Conservation (phyloP, 2,888 invertebrate species). For the Lucinisca nassula region DNA sequence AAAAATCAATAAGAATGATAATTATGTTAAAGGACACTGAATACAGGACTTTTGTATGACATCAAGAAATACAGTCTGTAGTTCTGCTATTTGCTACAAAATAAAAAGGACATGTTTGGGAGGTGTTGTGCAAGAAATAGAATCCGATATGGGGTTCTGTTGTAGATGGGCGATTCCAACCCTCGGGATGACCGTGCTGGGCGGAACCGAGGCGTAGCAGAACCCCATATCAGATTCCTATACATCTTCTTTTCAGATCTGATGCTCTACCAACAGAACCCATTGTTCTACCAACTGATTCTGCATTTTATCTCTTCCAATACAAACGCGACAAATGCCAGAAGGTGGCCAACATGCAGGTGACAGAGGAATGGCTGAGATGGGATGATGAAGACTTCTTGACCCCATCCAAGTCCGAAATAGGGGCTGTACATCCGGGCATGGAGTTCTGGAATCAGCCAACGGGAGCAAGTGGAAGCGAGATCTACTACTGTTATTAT, state of each 20-base stretch:
- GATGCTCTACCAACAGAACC: conserved; percentile 64
- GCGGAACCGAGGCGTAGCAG: too few species aligned
- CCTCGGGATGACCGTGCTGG: too few species aligned
- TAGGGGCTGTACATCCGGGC: conserved; percentile 64
- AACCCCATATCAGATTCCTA: too few species aligned
- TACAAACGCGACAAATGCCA: conserved; percentile 68
- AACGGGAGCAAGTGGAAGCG: conserved; percentile 68
- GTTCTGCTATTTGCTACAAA: too few species aligned
- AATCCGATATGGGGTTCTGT: too few species aligned
- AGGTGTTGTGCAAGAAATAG: too few species aligned
- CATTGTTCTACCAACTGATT: conserved; percentile 65
- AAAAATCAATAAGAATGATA: too few species aligned
- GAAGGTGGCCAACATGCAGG: conserved; percentile 70
- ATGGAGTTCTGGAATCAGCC: conserved; percentile 72
- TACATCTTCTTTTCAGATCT: conserved; percentile 48
- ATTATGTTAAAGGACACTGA: too few species aligned
- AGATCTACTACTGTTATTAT: conserved; percentile 70
- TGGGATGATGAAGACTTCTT: conserved; percentile 69
- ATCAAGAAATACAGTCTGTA: too few species aligned
- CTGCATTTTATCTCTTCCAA: conserved; percentile 72
- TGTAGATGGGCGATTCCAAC: too few species aligned
- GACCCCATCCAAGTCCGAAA: conserved; percentile 67
- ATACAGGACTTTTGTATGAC: too few species aligned
- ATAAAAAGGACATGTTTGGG: too few species aligned
- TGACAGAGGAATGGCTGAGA: conserved; percentile 65